Percentiles rank a stretch among this genome's conserved stretches.
Evolutionary conservation across 2,888 invertebrate species (phyloP).

Genomic region (Crocallis elinguaria): DNA sequence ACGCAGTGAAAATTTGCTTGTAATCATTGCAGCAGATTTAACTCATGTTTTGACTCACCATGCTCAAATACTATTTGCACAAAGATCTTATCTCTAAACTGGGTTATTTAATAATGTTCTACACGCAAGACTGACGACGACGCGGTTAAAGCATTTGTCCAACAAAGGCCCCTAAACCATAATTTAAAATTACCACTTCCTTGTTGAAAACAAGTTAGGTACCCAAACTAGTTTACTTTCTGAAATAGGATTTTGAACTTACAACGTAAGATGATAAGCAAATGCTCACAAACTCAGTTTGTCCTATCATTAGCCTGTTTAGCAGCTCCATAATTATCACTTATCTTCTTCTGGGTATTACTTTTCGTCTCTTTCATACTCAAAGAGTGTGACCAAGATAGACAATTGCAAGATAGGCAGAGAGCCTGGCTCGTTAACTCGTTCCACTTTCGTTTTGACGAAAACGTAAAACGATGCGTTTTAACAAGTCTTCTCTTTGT

Average conservation of each 20-base stretch:
- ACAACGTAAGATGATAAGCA: constrained; percentile 1
- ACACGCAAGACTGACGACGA: constrained; percentile 22
- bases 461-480: constrained; percentile 41
- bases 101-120: constrained; percentile 12
- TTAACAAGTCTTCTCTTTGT: constrained; percentile 39
- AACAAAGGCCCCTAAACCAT: constrained; percentile 23
- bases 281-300: constrained; percentile 40
- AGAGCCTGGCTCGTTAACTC: constrained; percentile 21
- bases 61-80: too few species aligned
- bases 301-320: constrained; percentile 57
- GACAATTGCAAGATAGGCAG: constrained; percentile 7
- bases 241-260: constrained; percentile 22
- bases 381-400: constrained; percentile 31
- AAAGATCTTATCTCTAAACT: constrained; percentile 17
- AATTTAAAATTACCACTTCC: constrained; percentile 36
- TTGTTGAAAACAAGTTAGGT: constrained; percentile 27
- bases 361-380: constrained; percentile 30
- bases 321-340: constrained; percentile 56
- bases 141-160: constrained; percentile 4
- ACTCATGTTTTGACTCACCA: too few species aligned
- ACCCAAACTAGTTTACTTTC: constrained; percentile 5
- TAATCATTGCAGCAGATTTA: too few species aligned
- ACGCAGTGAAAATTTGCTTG: too few species aligned
- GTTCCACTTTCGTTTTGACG: constrained; percentile 52
- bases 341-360: constrained; percentile 47